Evolutionary conservation across 2,113 vertebrate species (phyloP), one percentile per base, ranked within the genome.

Genomic region (Lichenostomus cassidix): DNA sequence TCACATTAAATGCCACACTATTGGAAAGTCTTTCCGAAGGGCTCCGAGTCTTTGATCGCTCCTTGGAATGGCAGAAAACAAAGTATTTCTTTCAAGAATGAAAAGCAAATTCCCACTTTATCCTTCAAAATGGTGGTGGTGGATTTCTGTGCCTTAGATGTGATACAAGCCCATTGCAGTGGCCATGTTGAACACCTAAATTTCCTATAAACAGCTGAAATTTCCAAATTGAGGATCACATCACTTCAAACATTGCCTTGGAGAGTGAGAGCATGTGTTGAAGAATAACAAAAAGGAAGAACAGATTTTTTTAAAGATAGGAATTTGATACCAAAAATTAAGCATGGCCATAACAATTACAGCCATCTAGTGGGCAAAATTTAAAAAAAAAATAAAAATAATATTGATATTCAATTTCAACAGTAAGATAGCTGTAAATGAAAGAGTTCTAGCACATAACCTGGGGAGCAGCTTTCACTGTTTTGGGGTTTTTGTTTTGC

Each of bases 301-400:
- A 59, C 0, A 24, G 25, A 20, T 41, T 39, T 49, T 42, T 31
- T 81, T 70, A 41, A 90, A 60, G n/a, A 42, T 52, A 39, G 47
- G 29, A 75, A 92, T 64, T 63, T 63, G 44, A 78, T 78, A 41
- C 17, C 68, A 64, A 94, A 91, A 94, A 81, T 75, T 78, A 81
- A 87, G 37, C 18, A 29, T 13, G 73, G 64, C 41, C 37, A 4
- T 62, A 84, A 93, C 53, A 93, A 92, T 96, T 92, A 56, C 93
- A 97, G 88, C 93, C 80, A 93, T 83, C 96, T 95, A 95, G 93
- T 93, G 94, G 95, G 90, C 68, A 94, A 78, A 87, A 28, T 55
- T n/a, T 27, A 0, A 25, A 46, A 68, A 0, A 25, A 46, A 68
- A 83, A 71, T 21, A 65, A 74, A 82, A 83, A 55, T 18, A 73